Evolutionary conservation across 1,140 invertebrate genomes (phyloP), one percentile per base, ranked within the genome.

Genomic region (Polypedilum pembai): DNA sequence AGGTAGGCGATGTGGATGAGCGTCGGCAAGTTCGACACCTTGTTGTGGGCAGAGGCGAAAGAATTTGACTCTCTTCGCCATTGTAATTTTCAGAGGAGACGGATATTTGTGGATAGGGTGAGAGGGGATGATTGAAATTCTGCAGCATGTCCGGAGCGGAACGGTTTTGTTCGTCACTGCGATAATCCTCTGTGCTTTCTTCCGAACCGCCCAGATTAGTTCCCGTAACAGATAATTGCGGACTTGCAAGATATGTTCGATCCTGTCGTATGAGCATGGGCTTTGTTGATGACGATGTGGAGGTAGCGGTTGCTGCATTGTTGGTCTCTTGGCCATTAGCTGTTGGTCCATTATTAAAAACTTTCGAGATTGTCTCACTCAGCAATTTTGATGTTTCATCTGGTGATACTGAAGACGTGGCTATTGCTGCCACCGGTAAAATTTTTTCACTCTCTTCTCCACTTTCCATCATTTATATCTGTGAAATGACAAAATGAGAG

Each of bases 251-350:
- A 77, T 90, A 85, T 78, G 88, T 88, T 76, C 91, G 91, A 83
- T 93, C 91, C 83, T 94, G 92, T 75, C 92, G 86, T 84, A 91
- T 92, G 74, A 94, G 84, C 40, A 93, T 90, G 56, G 91, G 92
- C 80, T 93, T 93, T 79, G 83, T 69, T 74, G 78, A 81, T 76
- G 74, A 74, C 8, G 65, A 18, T 69, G 10, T 18, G 10, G 65
- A 20, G 45, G 45, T 56, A 56, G 45, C 12, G 1, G 45, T 56
- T 12, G n/a, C 15, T 10, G 45, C 12, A 56, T 21, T 69, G 65
- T 66, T 66, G 65, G 65, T 18, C 17, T 8, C 10, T 69, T 20
- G 65, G 45, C 65, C 65, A 69, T 69, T 56, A 15, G 45, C 12
- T n/a, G 45, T 56, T 56, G 45, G 45, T n/a, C 45, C 45, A 56